phyloP scores from a whole-genome alignment of 2,113 vertebrate species.

The Oceanites oceanicus region DNA sequence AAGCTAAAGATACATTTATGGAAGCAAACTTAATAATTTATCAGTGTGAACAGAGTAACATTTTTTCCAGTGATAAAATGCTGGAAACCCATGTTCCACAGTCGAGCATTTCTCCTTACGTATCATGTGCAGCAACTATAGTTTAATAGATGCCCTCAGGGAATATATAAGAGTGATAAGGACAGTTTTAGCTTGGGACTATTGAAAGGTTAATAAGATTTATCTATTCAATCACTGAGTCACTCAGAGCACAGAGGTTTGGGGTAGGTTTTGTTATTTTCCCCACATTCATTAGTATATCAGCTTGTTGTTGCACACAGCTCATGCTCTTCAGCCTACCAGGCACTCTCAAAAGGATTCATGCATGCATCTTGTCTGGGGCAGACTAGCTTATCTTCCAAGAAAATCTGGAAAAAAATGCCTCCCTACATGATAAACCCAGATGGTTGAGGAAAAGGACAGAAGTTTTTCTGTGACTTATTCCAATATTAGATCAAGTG shows the following conservation, averaged over 20 bases:
- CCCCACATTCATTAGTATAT: background rate
- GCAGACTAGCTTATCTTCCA: background rate
- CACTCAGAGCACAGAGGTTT: background rate
- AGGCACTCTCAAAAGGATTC: background rate
- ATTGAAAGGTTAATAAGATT: background rate
- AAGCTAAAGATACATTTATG: background rate
- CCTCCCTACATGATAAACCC: background rate
- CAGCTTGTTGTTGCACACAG: background rate
- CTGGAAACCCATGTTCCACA: background rate
- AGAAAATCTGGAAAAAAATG: background rate
- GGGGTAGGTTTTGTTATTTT: background rate
- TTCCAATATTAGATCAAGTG: background rate
- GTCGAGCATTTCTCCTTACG: background rate
- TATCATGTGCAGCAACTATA: background rate
- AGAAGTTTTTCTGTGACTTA: background rate
- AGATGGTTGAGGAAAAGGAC: background rate
- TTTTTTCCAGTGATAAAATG: background rate
- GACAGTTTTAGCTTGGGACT: background rate
- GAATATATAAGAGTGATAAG: background rate
- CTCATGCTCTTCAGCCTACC: background rate
- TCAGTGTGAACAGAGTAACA: background rate
- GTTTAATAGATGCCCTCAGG: background rate
- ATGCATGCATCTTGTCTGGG: background rate
- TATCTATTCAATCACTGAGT: background rate
- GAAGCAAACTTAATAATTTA: background rate